Conservation (phyloP, 2,113 vertebrate genomes). For the Stigmatopora argus region DNA sequence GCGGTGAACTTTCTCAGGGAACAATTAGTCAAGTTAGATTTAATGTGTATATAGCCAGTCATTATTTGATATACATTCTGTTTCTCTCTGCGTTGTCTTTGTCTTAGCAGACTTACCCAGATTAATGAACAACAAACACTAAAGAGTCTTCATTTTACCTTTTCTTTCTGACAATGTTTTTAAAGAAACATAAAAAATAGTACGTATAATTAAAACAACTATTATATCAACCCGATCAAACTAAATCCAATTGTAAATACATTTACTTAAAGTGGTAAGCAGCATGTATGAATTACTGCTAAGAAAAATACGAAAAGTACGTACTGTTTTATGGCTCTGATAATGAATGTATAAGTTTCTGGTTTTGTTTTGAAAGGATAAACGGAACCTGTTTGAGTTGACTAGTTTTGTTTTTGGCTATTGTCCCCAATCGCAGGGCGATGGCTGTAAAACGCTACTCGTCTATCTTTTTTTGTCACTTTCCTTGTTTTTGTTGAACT, state of each 20-base stretch:
- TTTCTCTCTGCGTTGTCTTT: neutral
- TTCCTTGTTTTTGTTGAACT: slow-evolving; percentile 27
- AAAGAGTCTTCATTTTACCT: no score
- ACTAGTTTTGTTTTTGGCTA: neutral
- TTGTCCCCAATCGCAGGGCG: slow-evolving; percentile 8
- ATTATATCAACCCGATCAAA: no score
- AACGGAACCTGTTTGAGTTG: neutral
- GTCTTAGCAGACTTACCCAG: neutral
- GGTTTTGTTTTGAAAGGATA: neutral
- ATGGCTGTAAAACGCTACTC: slow-evolving; percentile 21
- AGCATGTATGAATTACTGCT: neutral
- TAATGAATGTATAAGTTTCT: neutral
- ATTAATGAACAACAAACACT: neutral
- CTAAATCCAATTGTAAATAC: no score
- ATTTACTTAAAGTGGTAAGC: neutral
- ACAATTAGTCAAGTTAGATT: slow-evolving; percentile 10
- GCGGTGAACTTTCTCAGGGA: slow-evolving; percentile 39
- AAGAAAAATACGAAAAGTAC: neutral
- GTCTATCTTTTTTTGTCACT: slow-evolving; percentile 21
- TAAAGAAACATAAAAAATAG: no score
- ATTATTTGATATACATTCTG: no score
- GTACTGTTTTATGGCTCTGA: neutral
- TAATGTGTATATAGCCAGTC: neutral
- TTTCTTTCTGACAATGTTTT: no score
- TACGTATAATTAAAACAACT: no score